Evolutionary conservation across 2,888 invertebrate species (phyloP), one percentile per base, ranked within the genome.

Genomic region (Sussaba pulchella): DNA sequence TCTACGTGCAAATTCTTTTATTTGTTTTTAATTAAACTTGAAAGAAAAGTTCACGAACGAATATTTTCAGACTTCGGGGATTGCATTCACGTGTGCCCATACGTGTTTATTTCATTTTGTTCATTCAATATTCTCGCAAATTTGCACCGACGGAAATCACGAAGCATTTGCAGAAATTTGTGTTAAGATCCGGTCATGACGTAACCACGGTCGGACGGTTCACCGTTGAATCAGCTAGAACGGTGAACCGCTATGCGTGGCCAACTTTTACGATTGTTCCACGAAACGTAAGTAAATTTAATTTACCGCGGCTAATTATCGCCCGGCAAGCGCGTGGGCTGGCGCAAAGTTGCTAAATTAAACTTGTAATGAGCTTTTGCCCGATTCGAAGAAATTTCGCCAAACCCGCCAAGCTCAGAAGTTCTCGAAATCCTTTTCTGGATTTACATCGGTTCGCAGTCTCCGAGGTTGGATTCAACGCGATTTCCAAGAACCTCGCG

Each of bases 361-460:
- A 91, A 91, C 90, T 91, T 90, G 89, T 90, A 90, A 90, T 89
- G 89, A 88, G 89, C 89, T 90, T 89, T 89, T 87, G 86, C 88
- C 86, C 86, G 88, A 90, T 89, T 90, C 88, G 86, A 90, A 88
- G 88, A 89, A 89, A 89, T 89, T 88, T 87, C 85, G 83, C 86
- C 86, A 87, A 88, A 43, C 41, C 54, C 69, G 41, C 54, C 24
- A 39, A 50, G 50, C 19, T 12, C 24, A 14, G 24, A 26, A 41
- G 54, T 6, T 69, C 39, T 17, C 43, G 54, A 50, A 54, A 54
- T 69, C 85, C 74, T 80, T n/a, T n/a, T n/a, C n/a, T n/a, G n/a
- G n/a, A n/a, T n/a, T n/a, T n/a, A n/a, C n/a, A n/a, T n/a, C n/a
- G n/a, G n/a, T n/a, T n/a, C n/a, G n/a, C n/a, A n/a, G n/a, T n/a